A percentile compares a stretch with the other conserved stretches of the same genome.
These are phyloP conservation scores for Tamias sibiricus DNA, from an alignment of 2,113 vertebrate species.

Conservation along the genomic window DNA sequence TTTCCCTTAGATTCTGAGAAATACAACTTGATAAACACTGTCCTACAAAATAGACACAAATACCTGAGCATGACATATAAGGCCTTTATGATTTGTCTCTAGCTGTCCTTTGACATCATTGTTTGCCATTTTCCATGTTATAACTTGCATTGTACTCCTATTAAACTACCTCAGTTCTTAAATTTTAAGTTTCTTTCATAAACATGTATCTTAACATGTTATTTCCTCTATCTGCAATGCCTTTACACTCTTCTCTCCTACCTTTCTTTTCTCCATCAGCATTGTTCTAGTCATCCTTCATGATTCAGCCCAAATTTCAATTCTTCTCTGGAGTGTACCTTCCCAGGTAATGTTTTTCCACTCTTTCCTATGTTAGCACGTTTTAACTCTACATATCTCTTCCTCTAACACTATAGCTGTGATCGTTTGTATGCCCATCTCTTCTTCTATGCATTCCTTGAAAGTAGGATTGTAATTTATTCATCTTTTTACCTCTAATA, in stretches of 20 bases:
- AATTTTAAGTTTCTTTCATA: neutral
- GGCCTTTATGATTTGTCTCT: neutral
- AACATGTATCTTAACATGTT: neutral
- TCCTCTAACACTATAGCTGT: too few relatives aligned
- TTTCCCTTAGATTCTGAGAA: constrained; percentile 20
- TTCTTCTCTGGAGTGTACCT: neutral
- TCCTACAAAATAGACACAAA: neutral
- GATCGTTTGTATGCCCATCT: too few relatives aligned
- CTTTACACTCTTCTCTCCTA: neutral
- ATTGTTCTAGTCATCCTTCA: too few relatives aligned
- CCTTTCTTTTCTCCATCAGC: neutral
- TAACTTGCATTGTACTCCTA: neutral
- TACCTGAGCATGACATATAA: neutral
- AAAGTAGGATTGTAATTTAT: too few relatives aligned
- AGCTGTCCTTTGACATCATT: neutral
- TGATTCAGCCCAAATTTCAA: neutral
- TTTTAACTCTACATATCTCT: too few relatives aligned
- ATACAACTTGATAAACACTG: neutral
- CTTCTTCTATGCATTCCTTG: too few relatives aligned
- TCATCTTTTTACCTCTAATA: too few relatives aligned
- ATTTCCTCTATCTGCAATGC: neutral
- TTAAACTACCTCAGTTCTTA: neutral
- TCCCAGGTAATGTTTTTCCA: too few relatives aligned
- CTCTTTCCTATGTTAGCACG: too few relatives aligned
- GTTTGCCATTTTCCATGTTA: neutral